Conservation (phyloP, 2,113 vertebrate genomes). For the Eublepharis macularius region DNA sequence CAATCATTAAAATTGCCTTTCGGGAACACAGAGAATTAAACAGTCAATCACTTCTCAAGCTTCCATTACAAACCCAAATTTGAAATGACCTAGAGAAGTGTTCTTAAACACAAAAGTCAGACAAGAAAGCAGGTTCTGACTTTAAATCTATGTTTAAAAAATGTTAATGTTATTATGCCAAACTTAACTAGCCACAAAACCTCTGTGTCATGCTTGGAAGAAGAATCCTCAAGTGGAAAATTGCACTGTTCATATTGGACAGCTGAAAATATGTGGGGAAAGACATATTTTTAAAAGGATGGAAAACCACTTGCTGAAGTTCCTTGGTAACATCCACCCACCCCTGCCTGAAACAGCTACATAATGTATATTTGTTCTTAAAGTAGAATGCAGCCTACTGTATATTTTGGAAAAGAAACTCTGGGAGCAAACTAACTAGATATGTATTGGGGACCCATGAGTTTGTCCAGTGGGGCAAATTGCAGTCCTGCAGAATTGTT, state of each 20-base stretch:
- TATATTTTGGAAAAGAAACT: not conserved
- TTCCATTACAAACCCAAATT: conserved; percentile 28
- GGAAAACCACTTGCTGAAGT: not conserved
- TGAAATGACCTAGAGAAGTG: not conserved
- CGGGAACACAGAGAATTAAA: not conserved
- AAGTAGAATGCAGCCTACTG: not conserved
- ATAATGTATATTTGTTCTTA: not conserved
- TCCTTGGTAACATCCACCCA: not conserved
- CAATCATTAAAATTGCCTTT: conserved; percentile 1
- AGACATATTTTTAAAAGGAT: not conserved
- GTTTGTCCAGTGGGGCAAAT: too few relatives aligned
- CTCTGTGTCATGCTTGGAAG: not conserved
- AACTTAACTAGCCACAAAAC: conserved; percentile 4
- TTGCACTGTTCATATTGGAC: not conserved
- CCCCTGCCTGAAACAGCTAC: not conserved
- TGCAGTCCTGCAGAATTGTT: too few relatives aligned
- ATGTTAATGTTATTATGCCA: conserved; percentile 6
- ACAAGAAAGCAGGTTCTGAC: not conserved
- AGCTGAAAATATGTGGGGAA: not conserved
- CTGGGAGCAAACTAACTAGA: not conserved
- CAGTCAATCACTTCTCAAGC: conserved; percentile 1
- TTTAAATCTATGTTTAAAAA: conserved; percentile 23
- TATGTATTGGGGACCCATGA: too few relatives aligned
- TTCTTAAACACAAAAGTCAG: not conserved
- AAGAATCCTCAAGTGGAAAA: conserved; percentile 16